phyloP scores from a whole-genome alignment of 2,113 vertebrate species.

The Dunckerocampus dactyliophorus region DNA sequence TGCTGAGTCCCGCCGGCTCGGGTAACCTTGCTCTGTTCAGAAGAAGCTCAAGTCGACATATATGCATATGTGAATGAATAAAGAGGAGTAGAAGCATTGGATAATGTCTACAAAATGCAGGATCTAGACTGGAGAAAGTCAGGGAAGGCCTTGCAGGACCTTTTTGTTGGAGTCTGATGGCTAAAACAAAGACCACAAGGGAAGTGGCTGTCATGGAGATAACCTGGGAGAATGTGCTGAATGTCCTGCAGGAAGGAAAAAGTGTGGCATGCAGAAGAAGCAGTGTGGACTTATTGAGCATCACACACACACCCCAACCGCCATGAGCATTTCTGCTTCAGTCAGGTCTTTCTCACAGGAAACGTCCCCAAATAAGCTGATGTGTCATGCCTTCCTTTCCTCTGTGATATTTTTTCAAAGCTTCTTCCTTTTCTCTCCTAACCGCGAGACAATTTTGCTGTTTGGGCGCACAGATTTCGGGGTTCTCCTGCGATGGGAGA shows the following conservation, averaged over 20 bases:
- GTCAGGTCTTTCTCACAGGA: conserved; percentile 66
- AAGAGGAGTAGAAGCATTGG: too few species aligned
- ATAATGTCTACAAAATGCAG: too few species aligned
- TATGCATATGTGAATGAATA: too few species aligned
- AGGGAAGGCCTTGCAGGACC: conserved; percentile 2
- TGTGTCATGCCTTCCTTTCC: conserved; percentile 79
- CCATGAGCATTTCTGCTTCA: conserved; percentile 59
- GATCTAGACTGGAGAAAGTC: background rate
- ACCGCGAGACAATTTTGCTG: conserved; percentile 8
- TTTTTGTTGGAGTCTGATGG: conserved; percentile 20
- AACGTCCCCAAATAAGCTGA: conserved; percentile 74
- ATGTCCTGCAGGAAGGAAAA: conserved; percentile 57
- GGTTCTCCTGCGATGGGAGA: conserved; percentile 30
- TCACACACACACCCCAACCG: conserved; percentile 29
- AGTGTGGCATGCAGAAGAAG: conserved; percentile 57
- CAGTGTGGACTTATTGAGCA: conserved; percentile 46
- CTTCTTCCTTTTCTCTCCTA: conserved; percentile 39
- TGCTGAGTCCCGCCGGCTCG: too few species aligned
- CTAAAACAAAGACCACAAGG: conserved; percentile 26
- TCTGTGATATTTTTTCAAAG: conserved; percentile 69
- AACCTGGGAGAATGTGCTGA: conserved; percentile 69
- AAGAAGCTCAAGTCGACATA: too few species aligned
- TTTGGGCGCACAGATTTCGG: conserved; percentile 12
- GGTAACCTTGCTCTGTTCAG: too few species aligned
- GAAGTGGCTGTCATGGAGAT: conserved; percentile 63